phyloP scores from a whole-genome alignment of 1,140 invertebrate genomes.

The Philopotamus ludificatus region DNA sequence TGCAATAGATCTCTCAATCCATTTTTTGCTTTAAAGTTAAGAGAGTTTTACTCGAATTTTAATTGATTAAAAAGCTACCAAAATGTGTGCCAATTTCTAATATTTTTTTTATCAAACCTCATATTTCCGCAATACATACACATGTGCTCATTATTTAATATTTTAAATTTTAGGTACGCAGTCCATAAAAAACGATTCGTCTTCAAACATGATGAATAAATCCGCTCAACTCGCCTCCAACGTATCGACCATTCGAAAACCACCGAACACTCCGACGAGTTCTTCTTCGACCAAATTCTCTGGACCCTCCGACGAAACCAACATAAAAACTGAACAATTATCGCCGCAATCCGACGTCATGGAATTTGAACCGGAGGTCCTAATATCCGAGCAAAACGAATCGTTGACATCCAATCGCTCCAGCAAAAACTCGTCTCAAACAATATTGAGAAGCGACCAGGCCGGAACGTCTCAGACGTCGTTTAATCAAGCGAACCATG shows the following conservation, averaged over 20 bases:
- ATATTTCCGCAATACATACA: too few relatives aligned
- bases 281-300: not conserved
- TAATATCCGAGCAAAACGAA: conserved; percentile 52
- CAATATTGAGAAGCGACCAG: conserved; percentile 50
- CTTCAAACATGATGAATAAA: not conserved
- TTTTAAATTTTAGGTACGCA: conserved; percentile 32
- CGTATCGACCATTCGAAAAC: not conserved
- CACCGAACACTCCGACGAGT: not conserved
- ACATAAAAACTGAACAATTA: conserved; percentile 51
- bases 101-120: too few relatives aligned
- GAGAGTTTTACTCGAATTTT: too few relatives aligned
- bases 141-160: conserved; percentile 1
- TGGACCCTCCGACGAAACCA: conserved; percentile 6
- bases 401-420: conserved; percentile 25
- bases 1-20: too few relatives aligned
- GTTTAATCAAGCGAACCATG: conserved; percentile 49
- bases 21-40: too few relatives aligned
- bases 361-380: conserved; percentile 54
- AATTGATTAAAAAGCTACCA: too few relatives aligned
- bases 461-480: conserved; percentile 48
- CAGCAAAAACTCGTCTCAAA: conserved; percentile 37
- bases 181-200: conserved; percentile 32
- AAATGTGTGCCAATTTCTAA: too few relatives aligned
- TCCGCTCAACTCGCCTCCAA: conserved; percentile 7
- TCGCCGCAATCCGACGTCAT: conserved; percentile 51